Evolutionary conservation across 2,113 vertebrate genomes (phyloP), one percentile per base, ranked within the genome.

Genomic region (Donacobius atricapilla): DNA sequence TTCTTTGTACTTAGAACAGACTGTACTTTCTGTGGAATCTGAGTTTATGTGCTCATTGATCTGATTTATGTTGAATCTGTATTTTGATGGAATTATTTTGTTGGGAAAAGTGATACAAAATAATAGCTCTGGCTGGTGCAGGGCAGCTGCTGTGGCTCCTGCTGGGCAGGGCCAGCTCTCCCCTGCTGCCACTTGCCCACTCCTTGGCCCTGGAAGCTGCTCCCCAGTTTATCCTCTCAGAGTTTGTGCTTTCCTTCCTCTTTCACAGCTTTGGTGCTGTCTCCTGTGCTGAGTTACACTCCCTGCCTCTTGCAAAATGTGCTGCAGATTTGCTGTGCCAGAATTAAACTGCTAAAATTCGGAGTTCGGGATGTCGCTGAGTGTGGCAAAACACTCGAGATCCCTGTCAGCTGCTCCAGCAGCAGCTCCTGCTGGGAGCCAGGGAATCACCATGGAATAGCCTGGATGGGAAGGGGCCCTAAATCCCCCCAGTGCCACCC

Each of bases 401-500:
- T 33, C 37, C 44, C 20, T 0, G 13, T 21, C 56, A 60, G 76
- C 70, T 33, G 3, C 65, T 51, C 0, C 0, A 53, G 79, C 37
- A 40, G 72, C 5, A 3, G 0, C 23, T 80, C 8, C 37, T 68
- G 39, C 42, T 35, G 57, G 50, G 57, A 31, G 47, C 48, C 75
- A 47, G 9, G 35, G 45, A 18, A 3, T 7, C 39, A 23, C n/a
- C n/a, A 3, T 3, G 48, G 42, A 0, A 22, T 31, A 35, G 42
- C 0, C 1, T 42, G 64, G 28, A 2, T 0, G 0, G 64, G 28
- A 1, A 15, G 18, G 33, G 54, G 33, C 22, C 44, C 16, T 7
- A 60, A 19, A 68, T 0, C 4, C 21, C 83, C 1, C 35, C 71
- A 25, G 25, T 9, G 4, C 37, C 44, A 33, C 9, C 28, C 48